Evolutionary conservation across 2,113 vertebrate species (phyloP), one percentile per base, ranked within the genome.

Genomic region (Pyrgilauda ruficollis): DNA sequence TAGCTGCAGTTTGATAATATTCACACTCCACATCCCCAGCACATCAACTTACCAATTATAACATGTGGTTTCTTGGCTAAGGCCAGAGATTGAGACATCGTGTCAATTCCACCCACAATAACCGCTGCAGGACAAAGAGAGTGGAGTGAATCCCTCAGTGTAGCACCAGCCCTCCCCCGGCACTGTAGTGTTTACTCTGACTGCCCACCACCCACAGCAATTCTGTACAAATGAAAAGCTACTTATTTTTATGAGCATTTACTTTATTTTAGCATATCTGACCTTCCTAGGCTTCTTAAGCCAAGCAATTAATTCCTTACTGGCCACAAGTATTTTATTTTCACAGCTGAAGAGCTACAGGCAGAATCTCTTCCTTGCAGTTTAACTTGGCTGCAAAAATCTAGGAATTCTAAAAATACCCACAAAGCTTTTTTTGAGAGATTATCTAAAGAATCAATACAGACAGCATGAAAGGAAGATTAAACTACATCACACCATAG

Each of bases 11-110:
- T 78, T 69, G 16, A 23, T 47, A 47, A 68, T 10, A 78, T 15
- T 59, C 15, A 80, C 23, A 86, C 5, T n/a, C 31, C 5, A 2
- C 3, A 67, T 7, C 5, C 53, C 15, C 35, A 61, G 23, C 10
- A 72, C 2, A 3, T 46, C 46, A 49, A 92, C 98, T 99, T 97
- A 99, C 99, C 99, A 70, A 99, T 99, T 69, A 99, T 97, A 59
- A 99, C 89, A 80, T 99, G 99, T 1, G 99, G 99, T 62, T 99
- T 99, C 97, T 99, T 99, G 30, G 99, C 99, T 94, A 99, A 97
- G 43, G 99, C 98, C 97, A 99, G 85, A 41, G 99, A 98, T n/a
- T 99, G 99, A 37, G 99, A 99, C 99, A 99, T 99, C 28, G 98
- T 98, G 83, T 99, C 99, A 89, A 99, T 99, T 91, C 99, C 99